A percentile compares a stretch with the other conserved stretches of the same genome.
phyloP scores from a whole-genome alignment of 2,797 vertebrate genomes.

The Sebastes reedi region DNA sequence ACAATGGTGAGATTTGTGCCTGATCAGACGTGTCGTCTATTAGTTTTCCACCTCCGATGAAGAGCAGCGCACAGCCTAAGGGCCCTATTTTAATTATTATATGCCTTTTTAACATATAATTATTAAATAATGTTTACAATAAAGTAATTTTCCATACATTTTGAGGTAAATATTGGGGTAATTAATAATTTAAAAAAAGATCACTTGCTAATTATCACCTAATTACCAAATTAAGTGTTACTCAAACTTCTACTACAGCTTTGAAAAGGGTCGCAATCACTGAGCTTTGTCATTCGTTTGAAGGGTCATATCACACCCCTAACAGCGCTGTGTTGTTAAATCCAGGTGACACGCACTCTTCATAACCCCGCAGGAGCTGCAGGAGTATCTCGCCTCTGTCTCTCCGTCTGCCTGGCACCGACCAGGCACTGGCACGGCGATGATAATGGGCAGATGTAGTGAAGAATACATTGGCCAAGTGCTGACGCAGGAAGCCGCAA shows the following conservation, averaged over 20 bases:
- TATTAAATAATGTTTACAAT: too few relatives aligned
- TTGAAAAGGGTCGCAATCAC: slow-evolving; percentile 28
- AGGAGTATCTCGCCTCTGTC: slow-evolving; percentile 18
- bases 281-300: slow-evolving; percentile 48
- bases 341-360: slow-evolving; percentile 38
- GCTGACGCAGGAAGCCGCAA: slow-evolving; percentile 31
- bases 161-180: too few relatives aligned
- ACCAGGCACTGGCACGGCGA: slow-evolving; percentile 20
- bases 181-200: too few relatives aligned
- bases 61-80: too few relatives aligned
- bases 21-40: too few relatives aligned
- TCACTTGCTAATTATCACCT: too few relatives aligned
- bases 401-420: slow-evolving; percentile 26
- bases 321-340: slow-evolving; percentile 40
- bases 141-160: too few relatives aligned
- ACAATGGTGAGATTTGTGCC: too few relatives aligned
- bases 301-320: slow-evolving; percentile 37
- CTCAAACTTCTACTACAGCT: slow-evolving; percentile 18
- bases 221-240: too few relatives aligned
- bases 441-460: slow-evolving; percentile 48
- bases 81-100: too few relatives aligned
- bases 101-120: too few relatives aligned
- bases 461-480: slow-evolving; percentile 29
- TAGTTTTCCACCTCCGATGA: too few relatives aligned
- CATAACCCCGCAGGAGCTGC: slow-evolving; percentile 47